Base-by-base conservation (phyloP, 30 jellyfish, hydroid and myxozoan species). In the Aurelia sp. region DNA sequence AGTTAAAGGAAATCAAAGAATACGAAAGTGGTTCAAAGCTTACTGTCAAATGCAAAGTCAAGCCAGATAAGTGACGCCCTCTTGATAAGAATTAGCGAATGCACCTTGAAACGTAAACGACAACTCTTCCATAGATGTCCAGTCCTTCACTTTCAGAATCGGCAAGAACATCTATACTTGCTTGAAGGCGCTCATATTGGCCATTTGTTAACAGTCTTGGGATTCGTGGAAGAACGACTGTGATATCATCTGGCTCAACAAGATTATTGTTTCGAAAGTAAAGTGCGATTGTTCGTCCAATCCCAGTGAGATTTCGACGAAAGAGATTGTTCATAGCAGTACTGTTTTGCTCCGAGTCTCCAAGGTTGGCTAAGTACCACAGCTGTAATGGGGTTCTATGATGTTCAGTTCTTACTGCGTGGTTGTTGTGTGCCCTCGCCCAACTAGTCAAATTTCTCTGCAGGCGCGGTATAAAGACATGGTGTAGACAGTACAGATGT, bases 151-250 rank as follows among this genome's bases (percentile, higher is more conserved):
- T 27, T 27, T 27, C 33, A 27, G 33, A 27, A 27, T 27, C 33
- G 33, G 33, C 33, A 27, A 27, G 33, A 27, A 27, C 33, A 27
- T 27, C 33, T 27, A 71, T 18, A 71, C n/a, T 23, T 19, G 23
- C 40, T 23, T 23, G 23, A 31, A 71, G 40, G 18, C 35, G 71
- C 22, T 23, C 73, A 23, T 18, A 41, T 33, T 71, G 82, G 22
- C 50, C 82, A 71, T 71, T 71, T 71, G 82, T 71, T 33, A 71
- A 19, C 71, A 81, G 86, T 31, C 74, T 48, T 23, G 53, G 52
- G 19, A 74, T 11, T 5, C 86, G 59, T 12, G 86, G 86, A 4
- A 74, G 76, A 23, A 74, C 84, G 11, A 65, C 50, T 27, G 55
- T 4, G 6, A 30, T 57, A 13, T 27, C 63, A 4, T 74, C 48